A percentile compares a stretch with the other conserved stretches of the same genome.
Conservation (phyloP, 2,797 vertebrate genomes). For the Parambassis ranga region DNA sequence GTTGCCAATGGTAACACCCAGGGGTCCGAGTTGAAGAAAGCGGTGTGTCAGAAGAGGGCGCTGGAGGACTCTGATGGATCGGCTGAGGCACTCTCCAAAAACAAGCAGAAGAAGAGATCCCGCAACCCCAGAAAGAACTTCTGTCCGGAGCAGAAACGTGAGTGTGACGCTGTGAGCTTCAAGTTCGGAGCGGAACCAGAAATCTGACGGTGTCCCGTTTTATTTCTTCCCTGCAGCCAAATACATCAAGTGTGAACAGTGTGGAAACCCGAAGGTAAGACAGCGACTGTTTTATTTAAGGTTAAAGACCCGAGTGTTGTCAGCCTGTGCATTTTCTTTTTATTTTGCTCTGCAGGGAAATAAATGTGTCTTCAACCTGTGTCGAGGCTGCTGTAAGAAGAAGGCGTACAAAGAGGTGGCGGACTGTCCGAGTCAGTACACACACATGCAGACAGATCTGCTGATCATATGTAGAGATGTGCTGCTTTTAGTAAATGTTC, state of each 20-base stretch:
- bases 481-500: background rate
- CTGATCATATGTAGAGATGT: background rate
- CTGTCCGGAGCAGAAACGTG: slow-evolving; percentile 90
- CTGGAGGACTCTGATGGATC: slow-evolving; percentile 86
- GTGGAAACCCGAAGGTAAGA: slow-evolving; percentile 97
- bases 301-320: no score
- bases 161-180: slow-evolving; percentile 32
- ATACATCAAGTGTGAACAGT: slow-evolving; percentile 96
- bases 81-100: slow-evolving; percentile 88
- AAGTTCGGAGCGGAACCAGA: background rate
- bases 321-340: background rate
- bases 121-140: slow-evolving; percentile 94
- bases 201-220: background rate
- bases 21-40: slow-evolving; percentile 56
- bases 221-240: slow-evolving; percentile 82
- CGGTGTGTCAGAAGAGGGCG: slow-evolving; percentile 82
- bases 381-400: slow-evolving; percentile 96
- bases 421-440: slow-evolving; percentile 88
- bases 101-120: slow-evolving; percentile 94
- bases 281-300: no score
- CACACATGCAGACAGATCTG: background rate
- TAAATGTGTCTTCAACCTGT: slow-evolving; percentile 93
- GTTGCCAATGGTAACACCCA: slow-evolving; percentile 70
- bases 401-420: slow-evolving; percentile 90
- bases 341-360: slow-evolving; percentile 82